phyloP scores from a whole-genome alignment of 2,888 invertebrate genomes.

The Agriopis aurantiaria region DNA sequence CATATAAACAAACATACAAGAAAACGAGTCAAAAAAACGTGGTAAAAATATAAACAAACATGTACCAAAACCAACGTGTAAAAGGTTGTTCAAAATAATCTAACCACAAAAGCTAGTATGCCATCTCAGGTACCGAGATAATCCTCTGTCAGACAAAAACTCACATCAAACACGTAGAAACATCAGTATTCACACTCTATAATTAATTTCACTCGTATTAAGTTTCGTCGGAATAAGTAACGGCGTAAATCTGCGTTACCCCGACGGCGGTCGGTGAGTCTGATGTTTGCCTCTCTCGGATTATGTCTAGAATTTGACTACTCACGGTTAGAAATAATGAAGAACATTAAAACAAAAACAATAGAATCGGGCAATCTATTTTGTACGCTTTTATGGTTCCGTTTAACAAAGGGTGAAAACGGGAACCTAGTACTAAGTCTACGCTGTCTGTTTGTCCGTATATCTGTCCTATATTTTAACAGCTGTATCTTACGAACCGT shows the following conservation, averaged over 20 bases:
- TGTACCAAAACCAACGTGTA: background rate
- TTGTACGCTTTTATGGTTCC: too few relatives aligned
- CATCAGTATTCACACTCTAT: slow-evolving; percentile 43
- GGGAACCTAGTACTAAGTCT: too few relatives aligned
- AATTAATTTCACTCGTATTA: slow-evolving; percentile 62
- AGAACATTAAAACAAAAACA: background rate
- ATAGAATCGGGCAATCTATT: background rate
- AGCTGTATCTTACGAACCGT: too few relatives aligned
- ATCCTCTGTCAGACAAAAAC: slow-evolving; percentile 7
- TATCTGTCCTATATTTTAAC: too few relatives aligned
- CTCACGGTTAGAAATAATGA: slow-evolving; percentile 31
- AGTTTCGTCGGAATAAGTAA: slow-evolving; percentile 61
- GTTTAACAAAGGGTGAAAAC: too few relatives aligned
- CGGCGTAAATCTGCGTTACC: slow-evolving; percentile 64
- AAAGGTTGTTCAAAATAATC: background rate
- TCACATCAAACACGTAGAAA: slow-evolving; percentile 7
- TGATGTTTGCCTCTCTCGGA: slow-evolving; percentile 53
- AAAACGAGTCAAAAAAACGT: too few relatives aligned
- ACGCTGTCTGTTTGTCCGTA: too few relatives aligned
- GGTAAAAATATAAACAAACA: too few relatives aligned
- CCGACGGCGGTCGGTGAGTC: slow-evolving; percentile 57
- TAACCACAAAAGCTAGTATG: background rate
- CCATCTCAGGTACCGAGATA: background rate
- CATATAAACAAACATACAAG: too few relatives aligned
- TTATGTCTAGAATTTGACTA: slow-evolving; percentile 43